phyloP scores from a whole-genome alignment of 1,140 invertebrate species.

The Rhyacophila brunnea region DNA sequence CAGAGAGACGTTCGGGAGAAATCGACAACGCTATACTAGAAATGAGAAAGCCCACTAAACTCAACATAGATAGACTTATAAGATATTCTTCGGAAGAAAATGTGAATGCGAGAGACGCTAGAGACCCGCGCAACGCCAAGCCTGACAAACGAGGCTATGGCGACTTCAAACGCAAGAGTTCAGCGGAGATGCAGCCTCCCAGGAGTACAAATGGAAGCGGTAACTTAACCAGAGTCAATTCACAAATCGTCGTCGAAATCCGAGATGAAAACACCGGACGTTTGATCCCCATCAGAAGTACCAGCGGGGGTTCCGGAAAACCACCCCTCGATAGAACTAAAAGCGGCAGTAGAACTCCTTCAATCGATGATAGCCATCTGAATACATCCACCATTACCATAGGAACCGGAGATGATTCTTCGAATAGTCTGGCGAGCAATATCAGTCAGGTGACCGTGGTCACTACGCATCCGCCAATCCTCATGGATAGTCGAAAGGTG shows the following conservation, averaged over 20 bases:
- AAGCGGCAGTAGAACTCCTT: constrained; percentile 33
- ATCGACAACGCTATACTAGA: neutral
- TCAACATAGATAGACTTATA: constrained; percentile 7
- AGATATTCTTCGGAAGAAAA: constrained; percentile 20
- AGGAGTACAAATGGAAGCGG: neutral
- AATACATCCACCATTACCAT: constrained; percentile 57
- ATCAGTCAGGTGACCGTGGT: constrained; percentile 78
- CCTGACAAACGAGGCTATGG: constrained; percentile 1
- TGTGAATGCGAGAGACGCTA: constrained; percentile 1
- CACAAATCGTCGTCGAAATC: constrained; percentile 33
- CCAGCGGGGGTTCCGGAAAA: neutral
- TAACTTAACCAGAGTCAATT: neutral
- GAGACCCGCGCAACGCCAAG: neutral
- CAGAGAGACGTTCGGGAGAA: constrained; percentile 31
- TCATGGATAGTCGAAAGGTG: constrained; percentile 56
- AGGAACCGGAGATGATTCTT: constrained; percentile 58
- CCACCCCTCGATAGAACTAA: constrained; percentile 18
- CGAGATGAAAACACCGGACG: constrained; percentile 29
- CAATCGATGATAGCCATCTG: constrained; percentile 42
- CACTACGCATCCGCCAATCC: constrained; percentile 76
- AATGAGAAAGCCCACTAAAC: neutral
- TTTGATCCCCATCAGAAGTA: constrained; percentile 23
- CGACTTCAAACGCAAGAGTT: too few relatives aligned
- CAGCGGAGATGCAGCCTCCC: constrained; percentile 1
- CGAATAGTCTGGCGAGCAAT: constrained; percentile 68